Base-by-base conservation (phyloP, 2,113 vertebrate genomes). In the Spizaetus ornatus region DNA sequence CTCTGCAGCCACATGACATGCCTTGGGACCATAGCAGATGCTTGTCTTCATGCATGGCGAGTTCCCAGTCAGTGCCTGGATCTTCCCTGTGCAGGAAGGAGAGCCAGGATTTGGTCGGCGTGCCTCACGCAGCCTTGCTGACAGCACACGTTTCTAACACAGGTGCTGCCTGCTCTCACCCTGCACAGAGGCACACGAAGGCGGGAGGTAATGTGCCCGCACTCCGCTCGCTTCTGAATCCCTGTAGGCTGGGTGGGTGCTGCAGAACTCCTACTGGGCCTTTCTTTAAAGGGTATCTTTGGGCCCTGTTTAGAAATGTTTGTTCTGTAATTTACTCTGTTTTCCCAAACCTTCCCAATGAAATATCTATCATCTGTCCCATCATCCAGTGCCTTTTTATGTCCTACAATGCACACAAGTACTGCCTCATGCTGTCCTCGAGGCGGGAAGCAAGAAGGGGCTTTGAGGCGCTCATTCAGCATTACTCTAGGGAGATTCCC, bases 131-230 rank as follows among this genome's bases (percentile, higher is more conserved):
- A 7, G 32, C 56, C 82, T 53, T 34, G 53, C 71, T 74, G 55
- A 4, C 18, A 13, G 34, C 42, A 42, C 18, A 14, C 0, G 0
- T 47, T 29, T 83, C 52, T 38, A 11, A 10, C 52, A 4, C 6
- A 13, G 29, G 26, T 0, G 0, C 63, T 65, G 53, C 88, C 53
- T 7, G 20, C 4, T 9, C 36, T 38, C 31, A 3, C 43, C 58
- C n/a, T 15, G 2, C n/a, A 6, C 0, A 1, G 62, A 29, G n/a
- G 12, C 20, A 45, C 6, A 3, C 0, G 1, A 43, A 43, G 65
- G 48, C 45, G 62, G 45, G 47, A 62, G 38, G 45, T 16, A 10
- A 11, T 0, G 5, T 29, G 16, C 9, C 70, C 13, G 18, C 27
- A 4, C 53, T 34, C 52, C n/a, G 43, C 69, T 65, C 7, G 0